Evolutionary conservation across 2,113 vertebrate species (phyloP), one percentile per base, ranked within the genome.

Genomic region (Pelobates fuscus): DNA sequence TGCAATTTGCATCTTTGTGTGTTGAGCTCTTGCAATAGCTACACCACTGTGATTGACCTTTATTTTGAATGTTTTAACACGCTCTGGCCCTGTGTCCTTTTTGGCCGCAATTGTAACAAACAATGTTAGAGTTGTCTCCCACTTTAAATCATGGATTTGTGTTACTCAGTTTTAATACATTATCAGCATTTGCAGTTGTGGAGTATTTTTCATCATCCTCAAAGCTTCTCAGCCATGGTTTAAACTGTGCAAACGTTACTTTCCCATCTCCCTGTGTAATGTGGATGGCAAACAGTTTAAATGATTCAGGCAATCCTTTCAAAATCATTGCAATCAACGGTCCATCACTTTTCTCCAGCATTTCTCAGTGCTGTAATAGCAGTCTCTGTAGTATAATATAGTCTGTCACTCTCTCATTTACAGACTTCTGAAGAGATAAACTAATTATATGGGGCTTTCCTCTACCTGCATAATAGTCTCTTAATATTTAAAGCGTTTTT

Each of bases 1-100:
- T 57, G 54, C 20, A 57, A 57, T 23, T 23, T 57, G 54, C 23
- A 21, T 57, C 54, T 6, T 57, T 23, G 54, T 57, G 54, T 57
- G 54, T 57, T 21, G 54, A 4, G 23, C 54, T 57, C 20, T 57
- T 57, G 54, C 54, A 23, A 23, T 57, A 6, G 20, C 23, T 57
- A 24, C 54, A 57, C 54, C 54, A 57, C 54, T 6, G 2, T 12
- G 54, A 49, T 49, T 49, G 44, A 49, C 2, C 44, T 49, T 49
- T 49, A 49, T 49, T 49, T 49, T 49, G 1, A 49, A 12, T 5
- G 3, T 15, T 49, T 49, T 3, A 46, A 46, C 44, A 46, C 15
- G 44, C 8, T 46, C 44, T 46, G 44, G 44, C 44, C 44, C 44
- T 8, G 32, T 37, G 5, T 37, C 32, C 32, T 37, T 37, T 37